Conservation (phyloP, 2,113 vertebrate species). For the Camelus dromedarius region DNA sequence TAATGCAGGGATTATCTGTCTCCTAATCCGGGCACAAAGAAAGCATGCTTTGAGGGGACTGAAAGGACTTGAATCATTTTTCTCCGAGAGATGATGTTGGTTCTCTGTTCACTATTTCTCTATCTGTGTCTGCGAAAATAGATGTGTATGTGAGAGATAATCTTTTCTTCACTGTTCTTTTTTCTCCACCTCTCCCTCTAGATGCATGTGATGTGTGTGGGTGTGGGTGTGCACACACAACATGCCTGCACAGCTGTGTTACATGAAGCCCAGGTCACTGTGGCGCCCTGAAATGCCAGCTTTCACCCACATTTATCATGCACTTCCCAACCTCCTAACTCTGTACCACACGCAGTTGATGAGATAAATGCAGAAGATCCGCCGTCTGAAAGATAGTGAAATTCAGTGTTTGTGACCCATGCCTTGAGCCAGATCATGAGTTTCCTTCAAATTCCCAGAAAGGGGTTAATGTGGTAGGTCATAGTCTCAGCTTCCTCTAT, state of each 20-base stretch:
- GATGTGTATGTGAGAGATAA: background rate
- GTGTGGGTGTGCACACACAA: background rate
- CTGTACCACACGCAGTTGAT: background rate
- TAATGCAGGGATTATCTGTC: background rate
- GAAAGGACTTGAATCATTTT: background rate
- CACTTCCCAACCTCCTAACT: background rate
- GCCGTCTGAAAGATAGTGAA: background rate
- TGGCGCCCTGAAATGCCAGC: background rate
- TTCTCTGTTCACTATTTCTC: background rate
- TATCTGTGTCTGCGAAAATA: background rate
- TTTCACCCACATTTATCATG: background rate
- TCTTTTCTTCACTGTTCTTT: background rate
- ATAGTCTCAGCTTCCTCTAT: background rate
- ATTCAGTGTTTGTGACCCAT: background rate
- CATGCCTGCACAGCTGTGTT: background rate
- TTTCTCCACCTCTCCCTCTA: background rate
- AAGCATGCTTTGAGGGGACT: background rate
- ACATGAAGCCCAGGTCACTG: background rate
- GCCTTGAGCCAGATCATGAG: background rate
- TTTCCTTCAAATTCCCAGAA: constrained; percentile 5
- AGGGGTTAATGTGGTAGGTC: background rate
- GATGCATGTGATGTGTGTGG: background rate
- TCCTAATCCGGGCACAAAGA: background rate
- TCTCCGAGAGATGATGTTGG: background rate
- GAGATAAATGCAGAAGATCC: constrained; percentile 16